A percentile compares a stretch with the other conserved stretches of the same genome.
Evolutionary conservation across 2,888 invertebrate species (phyloP).

Genomic region (Acronicta alni): DNA sequence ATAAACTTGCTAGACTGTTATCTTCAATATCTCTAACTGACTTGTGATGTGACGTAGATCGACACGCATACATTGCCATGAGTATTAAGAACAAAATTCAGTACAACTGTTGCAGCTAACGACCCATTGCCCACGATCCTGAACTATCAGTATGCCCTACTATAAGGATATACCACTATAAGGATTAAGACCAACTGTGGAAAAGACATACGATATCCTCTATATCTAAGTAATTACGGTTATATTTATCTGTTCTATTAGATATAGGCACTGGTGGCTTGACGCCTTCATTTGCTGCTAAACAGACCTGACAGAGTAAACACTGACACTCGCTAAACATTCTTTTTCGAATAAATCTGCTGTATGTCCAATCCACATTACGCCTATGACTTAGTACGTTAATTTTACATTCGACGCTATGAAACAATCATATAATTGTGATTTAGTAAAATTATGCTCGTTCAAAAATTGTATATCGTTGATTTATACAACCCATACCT

Average conservation of each 20-base stretch:
- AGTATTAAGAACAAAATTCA: slow-evolving; percentile 75
- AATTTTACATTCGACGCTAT: slow-evolving; percentile 46
- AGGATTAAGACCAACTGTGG: slow-evolving; percentile 56
- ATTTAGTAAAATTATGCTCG: slow-evolving; percentile 58
- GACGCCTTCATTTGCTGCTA: slow-evolving; percentile 45
- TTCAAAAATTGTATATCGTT: slow-evolving; percentile 35
- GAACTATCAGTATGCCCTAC: slow-evolving; percentile 51
- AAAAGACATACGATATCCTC: slow-evolving; percentile 64
- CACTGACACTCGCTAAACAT: slow-evolving; percentile 10
- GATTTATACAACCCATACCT: slow-evolving; percentile 46
- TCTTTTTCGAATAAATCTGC: slow-evolving; percentile 23
- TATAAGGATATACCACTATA: no score
- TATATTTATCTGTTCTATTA: slow-evolving; percentile 57
- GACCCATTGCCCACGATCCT: slow-evolving; percentile 61
- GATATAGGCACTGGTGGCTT: slow-evolving; percentile 63
- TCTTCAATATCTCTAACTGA: slow-evolving; percentile 71
- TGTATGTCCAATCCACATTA: slow-evolving; percentile 68
- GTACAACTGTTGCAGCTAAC: slow-evolving; percentile 55
- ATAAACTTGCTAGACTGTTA: slow-evolving; percentile 76
- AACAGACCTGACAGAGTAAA: slow-evolving; percentile 22
- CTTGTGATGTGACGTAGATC: slow-evolving; percentile 83
- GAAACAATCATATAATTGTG: slow-evolving; percentile 56
- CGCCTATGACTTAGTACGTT: slow-evolving; percentile 45
- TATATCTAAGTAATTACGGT: slow-evolving; percentile 43
- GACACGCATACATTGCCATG: slow-evolving; percentile 75